Conservation (phyloP, 2,888 invertebrate species). For the Oscheius onirici region DNA sequence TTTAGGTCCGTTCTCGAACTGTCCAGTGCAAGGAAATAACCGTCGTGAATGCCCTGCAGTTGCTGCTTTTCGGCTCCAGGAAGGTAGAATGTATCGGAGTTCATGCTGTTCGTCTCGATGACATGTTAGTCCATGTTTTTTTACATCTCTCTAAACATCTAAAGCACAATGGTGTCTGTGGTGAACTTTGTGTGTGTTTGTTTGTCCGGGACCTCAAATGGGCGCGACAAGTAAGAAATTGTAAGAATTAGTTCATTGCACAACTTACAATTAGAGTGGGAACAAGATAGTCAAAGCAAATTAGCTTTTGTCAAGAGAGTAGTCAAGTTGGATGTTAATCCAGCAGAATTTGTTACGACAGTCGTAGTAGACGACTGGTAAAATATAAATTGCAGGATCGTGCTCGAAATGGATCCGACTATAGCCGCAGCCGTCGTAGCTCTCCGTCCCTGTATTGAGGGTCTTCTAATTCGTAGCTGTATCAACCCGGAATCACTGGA, state of each 20-base stretch:
- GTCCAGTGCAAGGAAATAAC: slow-evolving; percentile 95
- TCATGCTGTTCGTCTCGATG: slow-evolving; percentile 83
- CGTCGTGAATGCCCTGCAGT: slow-evolving; percentile 92
- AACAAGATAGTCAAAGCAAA: no score
- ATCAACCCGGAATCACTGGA: slow-evolving; percentile 42
- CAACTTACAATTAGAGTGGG: no score
- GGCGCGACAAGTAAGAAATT: no score
- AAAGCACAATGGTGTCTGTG: no score
- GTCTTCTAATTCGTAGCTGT: slow-evolving; percentile 74
- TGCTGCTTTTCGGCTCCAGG: slow-evolving; percentile 89
- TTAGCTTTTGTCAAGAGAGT: no score
- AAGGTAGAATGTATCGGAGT: slow-evolving; percentile 83
- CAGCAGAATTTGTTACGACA: not conserved
- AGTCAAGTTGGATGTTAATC: no score
- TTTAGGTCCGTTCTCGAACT: slow-evolving; percentile 86
- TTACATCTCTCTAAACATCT: no score
- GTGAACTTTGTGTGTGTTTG: no score
- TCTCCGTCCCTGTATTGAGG: slow-evolving; percentile 87
- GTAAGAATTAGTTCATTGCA: no score
- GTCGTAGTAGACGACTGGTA: not conserved
- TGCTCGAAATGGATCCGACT: slow-evolving; percentile 84
- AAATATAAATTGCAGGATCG: slow-evolving; percentile 77
- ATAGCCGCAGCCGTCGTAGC: slow-evolving; percentile 85
- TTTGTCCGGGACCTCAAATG: no score
- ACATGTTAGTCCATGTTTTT: slow-evolving; percentile 76